Evolutionary conservation across 1,140 invertebrate species (phyloP).

Genomic region (Zeugodacus cucurbitae): DNA sequence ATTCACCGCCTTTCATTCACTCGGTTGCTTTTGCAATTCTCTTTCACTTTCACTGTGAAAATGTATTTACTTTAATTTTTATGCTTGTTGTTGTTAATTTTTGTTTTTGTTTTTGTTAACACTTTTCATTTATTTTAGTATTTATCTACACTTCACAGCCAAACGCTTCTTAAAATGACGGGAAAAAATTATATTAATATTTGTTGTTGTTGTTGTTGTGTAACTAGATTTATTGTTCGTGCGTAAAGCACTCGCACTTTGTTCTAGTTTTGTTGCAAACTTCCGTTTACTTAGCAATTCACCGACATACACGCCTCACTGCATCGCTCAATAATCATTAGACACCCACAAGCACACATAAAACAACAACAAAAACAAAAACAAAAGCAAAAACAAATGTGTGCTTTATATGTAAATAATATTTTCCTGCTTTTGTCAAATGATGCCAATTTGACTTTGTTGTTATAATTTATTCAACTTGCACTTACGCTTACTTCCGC

Average conservation of each 20-base stretch:
- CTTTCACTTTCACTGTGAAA: not conserved
- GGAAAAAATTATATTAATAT: not conserved
- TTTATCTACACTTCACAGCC: not conserved
- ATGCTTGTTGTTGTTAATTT: not conserved
- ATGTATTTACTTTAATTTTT: not conserved
- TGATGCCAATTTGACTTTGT: not conserved
- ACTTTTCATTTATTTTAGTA: not conserved
- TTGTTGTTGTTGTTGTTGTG: not conserved
- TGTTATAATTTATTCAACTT: not conserved
- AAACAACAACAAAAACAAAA: not conserved
- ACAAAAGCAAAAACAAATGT: not conserved
- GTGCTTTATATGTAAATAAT: no score
- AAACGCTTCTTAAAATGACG: not conserved
- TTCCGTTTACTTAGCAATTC: not conserved
- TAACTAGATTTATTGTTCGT: not conserved
- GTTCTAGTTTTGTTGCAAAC: not conserved
- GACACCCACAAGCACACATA: not conserved
- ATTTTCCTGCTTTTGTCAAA: conserved; percentile 9
- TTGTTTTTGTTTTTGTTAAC: not conserved
- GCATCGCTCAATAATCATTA: not conserved
- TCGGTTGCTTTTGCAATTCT: no score
- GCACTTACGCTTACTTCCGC: not conserved
- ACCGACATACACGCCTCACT: not conserved
- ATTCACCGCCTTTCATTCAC: not conserved
- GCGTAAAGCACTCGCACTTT: not conserved